Evolutionary conservation across 2,888 invertebrate species (phyloP).

Genomic region (Pachycephus smyrnensis): DNA sequence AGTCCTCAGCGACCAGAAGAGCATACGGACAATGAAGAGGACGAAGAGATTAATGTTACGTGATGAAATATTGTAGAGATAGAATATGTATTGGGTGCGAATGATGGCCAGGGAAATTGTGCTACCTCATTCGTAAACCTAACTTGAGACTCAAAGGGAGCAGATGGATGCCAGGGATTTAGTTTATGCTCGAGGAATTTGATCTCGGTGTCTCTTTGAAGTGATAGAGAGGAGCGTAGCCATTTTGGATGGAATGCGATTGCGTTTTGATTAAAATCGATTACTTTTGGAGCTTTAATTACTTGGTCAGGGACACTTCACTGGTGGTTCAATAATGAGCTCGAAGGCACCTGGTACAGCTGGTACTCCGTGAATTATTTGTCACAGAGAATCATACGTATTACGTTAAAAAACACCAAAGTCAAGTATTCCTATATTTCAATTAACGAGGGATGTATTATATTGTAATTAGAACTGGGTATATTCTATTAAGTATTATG

Average conservation of each 20-base stretch:
- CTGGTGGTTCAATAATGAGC: neutral
- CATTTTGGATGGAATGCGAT: neutral
- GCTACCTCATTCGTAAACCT: neutral
- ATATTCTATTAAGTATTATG: constrained; percentile 46
- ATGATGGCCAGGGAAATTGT: neutral
- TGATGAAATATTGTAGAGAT: constrained; percentile 71
- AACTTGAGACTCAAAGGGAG: neutral
- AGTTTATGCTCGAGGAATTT: neutral
- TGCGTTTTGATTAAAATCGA: neutral
- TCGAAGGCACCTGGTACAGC: neutral
- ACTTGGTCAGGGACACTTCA: neutral
- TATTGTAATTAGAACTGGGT: constrained; percentile 64
- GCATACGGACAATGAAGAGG: constrained; percentile 70
- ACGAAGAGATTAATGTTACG: constrained; percentile 90
- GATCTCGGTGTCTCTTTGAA: neutral
- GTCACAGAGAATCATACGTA: neutral
- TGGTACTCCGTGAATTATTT: constrained; percentile 4
- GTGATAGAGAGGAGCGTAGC: neutral
- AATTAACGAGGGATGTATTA: constrained; percentile 49
- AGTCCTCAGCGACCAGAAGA: constrained; percentile 65
- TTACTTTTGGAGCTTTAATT: neutral
- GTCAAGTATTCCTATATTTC: constrained; percentile 22
- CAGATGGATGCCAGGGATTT: neutral
- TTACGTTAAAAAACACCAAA: constrained; percentile 18
- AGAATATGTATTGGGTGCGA: constrained; percentile 2